Evolutionary conservation across 2,113 vertebrate species (phyloP).

Genomic region (Holacanthus passer): DNA sequence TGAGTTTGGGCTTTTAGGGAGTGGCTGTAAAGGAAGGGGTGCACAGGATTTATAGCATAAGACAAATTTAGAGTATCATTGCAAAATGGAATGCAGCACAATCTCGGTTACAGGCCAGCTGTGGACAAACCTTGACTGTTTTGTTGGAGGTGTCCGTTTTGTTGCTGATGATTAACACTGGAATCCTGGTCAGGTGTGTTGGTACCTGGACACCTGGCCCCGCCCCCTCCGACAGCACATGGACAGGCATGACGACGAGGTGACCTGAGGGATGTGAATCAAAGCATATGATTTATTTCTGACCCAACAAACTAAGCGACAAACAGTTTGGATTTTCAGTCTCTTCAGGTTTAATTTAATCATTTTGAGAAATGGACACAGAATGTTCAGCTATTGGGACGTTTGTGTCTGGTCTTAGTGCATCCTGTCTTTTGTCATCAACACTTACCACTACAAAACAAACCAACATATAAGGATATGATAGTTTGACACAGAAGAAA

Average conservation of each 20-base stretch:
- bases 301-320: background rate
- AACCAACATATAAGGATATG: too few species aligned
- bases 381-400: background rate
- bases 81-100: too few species aligned
- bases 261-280: slow-evolving; percentile 22
- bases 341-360: background rate
- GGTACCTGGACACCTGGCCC: slow-evolving; percentile 58
- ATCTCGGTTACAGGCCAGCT: background rate
- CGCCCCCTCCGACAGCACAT: slow-evolving; percentile 57
- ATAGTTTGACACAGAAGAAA: too few species aligned
- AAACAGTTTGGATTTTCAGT: background rate
- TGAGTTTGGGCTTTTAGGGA: too few species aligned
- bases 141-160: slow-evolving; percentile 59
- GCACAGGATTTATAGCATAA: too few species aligned
- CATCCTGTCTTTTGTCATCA: too few species aligned
- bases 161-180: slow-evolving; percentile 63
- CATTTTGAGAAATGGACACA: background rate
- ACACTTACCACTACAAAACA: too few species aligned
- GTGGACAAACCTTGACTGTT: slow-evolving; percentile 76
- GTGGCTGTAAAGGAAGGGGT: too few species aligned
- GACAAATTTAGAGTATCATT: too few species aligned
- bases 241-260: slow-evolving; percentile 69
- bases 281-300: background rate
- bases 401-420: too few species aligned
- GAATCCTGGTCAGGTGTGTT: slow-evolving; percentile 63